phyloP scores from a whole-genome alignment of 2,888 invertebrate genomes.

The Germaria angustata region DNA sequence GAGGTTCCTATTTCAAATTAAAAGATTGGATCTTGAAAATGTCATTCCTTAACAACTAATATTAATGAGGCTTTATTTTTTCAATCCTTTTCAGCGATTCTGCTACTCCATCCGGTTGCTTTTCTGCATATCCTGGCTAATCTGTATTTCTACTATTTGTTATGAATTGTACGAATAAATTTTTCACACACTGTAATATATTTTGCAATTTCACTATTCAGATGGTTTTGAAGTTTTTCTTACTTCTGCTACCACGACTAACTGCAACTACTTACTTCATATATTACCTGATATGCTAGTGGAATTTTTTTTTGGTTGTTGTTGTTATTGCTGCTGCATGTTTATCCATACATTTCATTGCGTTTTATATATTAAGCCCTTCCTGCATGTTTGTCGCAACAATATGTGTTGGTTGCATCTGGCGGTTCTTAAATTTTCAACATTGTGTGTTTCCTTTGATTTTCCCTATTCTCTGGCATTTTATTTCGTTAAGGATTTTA shows the following conservation, averaged over 20 bases:
- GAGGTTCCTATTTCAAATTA: too few relatives aligned
- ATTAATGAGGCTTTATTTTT: too few relatives aligned
- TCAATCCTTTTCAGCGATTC: too few relatives aligned
- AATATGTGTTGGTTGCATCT: slow-evolving; percentile 10
- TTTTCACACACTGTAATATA: neutral
- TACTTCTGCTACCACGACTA: neutral
- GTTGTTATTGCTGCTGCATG: neutral
- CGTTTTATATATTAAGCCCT: neutral
- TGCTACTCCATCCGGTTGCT: too few relatives aligned
- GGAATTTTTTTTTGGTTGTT: neutral
- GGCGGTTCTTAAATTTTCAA: slow-evolving; percentile 27
- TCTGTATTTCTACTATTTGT: too few relatives aligned
- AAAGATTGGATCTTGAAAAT: too few relatives aligned
- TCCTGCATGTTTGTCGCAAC: neutral
- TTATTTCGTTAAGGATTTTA: slow-evolving; percentile 37
- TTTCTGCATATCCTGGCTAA: too few relatives aligned
- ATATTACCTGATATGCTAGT: slow-evolving; percentile 36
- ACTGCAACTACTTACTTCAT: slow-evolving; percentile 39
- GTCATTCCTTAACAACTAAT: too few relatives aligned
- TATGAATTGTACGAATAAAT: neutral
- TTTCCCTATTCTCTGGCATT: slow-evolving; percentile 8
- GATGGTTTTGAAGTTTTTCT: slow-evolving; percentile 26
- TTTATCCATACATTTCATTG: slow-evolving; percentile 18
- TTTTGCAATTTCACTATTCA: neutral
- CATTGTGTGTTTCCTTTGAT: neutral